Base-by-base conservation (phyloP, 2,888 invertebrate species). In the Gonocerus acuteangulatus region DNA sequence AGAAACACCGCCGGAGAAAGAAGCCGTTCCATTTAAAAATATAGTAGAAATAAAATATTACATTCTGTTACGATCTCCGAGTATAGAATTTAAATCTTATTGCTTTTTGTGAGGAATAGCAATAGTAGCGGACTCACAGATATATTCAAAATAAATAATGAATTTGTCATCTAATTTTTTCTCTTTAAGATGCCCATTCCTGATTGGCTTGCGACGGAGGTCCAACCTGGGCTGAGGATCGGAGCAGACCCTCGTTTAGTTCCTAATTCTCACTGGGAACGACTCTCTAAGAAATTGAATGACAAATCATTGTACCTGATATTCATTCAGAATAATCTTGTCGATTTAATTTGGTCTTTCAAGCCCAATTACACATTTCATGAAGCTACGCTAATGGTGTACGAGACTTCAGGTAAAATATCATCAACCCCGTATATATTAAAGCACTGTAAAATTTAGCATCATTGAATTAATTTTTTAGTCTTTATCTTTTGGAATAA, bases 261-360 rank as follows among this genome's bases (percentile, higher is more conserved):
- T 7, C 82, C 89, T 0, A 82, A 85, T 36, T 75, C 75, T 15
- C 78, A 79, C 57, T 90, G 89, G 89, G 77, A 80, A 34, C 70
- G 60, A 7, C 52, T 68, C 59, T 56, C 60, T n/a, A 64, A 65
- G 48, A 58, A 63, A 11, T 49, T 69, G 2, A 48, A 51, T 1
- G 62, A 67, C 16, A 58, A 59, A 61, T 77, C 75, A 0, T 73
- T 82, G 49, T 75, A 76, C 65, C 73, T 83, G 60, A 73, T 82
- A n/a, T 78, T 80, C 59, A 76, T 81, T n/a, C 78, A 73, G 59
- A 79, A 77, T 57, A 89, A 90, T 69, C 75, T 92, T 34, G 76
- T 94, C 9, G 93, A 94, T 71, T 72, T 81, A 65, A 82, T 91
- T 63, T 94, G 93, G 93, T 79, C 77, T 51, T 75, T 78, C 48